Conservation (phyloP, 2,113 vertebrate species). For the Neotoma lepida region DNA sequence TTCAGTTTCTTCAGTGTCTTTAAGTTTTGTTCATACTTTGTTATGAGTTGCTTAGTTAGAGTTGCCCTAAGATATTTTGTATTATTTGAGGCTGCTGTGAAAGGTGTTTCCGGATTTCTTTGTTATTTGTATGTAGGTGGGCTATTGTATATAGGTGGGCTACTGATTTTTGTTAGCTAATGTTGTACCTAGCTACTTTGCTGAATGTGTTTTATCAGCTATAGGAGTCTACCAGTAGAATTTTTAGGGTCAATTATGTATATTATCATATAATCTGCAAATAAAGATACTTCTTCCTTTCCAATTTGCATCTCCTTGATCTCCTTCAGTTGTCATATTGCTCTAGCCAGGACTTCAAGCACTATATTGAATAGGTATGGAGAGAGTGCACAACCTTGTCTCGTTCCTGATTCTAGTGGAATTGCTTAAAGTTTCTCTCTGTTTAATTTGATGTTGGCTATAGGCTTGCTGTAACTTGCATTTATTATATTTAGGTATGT, state of each 20-base stretch:
- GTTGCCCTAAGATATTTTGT: background rate
- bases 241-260: background rate
- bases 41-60: background rate
- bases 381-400: background rate
- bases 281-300: background rate
- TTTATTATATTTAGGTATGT: background rate
- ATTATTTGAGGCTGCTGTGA: background rate
- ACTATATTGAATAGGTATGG: background rate
- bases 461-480: background rate
- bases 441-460: background rate
- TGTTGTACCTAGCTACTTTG: background rate
- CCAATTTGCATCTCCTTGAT: background rate
- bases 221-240: background rate
- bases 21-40: background rate
- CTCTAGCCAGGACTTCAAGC: background rate
- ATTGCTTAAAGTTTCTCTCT: background rate
- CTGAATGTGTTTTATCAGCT: background rate
- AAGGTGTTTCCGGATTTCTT: background rate
- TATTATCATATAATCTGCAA: background rate
- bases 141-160: background rate
- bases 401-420: background rate
- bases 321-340: background rate
- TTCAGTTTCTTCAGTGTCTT: background rate
- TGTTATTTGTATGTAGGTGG: background rate
- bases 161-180: background rate